Conservation (phyloP, 2,797 vertebrate genomes). For the Sebastes baramenuke region DNA sequence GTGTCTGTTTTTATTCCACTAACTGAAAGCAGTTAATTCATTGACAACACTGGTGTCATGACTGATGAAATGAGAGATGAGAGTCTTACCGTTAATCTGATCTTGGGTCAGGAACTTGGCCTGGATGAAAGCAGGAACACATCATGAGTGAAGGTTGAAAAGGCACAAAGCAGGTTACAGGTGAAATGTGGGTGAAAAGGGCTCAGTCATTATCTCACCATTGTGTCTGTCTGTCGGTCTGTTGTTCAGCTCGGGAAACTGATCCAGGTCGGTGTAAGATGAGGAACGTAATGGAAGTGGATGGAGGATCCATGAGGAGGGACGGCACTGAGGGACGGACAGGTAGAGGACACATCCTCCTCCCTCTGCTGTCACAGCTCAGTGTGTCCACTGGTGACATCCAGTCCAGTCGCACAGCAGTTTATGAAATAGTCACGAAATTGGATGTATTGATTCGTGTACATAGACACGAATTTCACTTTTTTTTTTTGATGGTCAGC, state of each 20-base stretch:
- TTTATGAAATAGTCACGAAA: no score
- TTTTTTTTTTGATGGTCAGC: no score
- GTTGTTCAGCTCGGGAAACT: conserved; percentile 27
- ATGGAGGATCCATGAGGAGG: not conserved
- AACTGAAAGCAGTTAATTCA: no score
- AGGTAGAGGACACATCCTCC: no score
- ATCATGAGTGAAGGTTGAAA: not conserved
- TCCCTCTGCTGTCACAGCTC: no score
- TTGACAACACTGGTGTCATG: no score
- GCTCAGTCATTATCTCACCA: conserved; percentile 31
- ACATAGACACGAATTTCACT: no score
- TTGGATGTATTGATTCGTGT: no score
- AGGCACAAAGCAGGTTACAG: not conserved
- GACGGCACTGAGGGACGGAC: not conserved
- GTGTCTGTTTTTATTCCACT: not conserved
- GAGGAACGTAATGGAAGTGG: conserved; percentile 45
- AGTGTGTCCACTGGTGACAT: no score
- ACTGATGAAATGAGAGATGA: not conserved
- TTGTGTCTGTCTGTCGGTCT: not conserved
- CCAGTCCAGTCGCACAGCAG: no score
- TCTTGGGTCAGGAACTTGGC: conserved; percentile 92
- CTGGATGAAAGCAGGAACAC: conserved; percentile 65
- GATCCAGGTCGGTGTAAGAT: conserved; percentile 59
- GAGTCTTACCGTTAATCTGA: conserved; percentile 88
- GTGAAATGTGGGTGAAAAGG: not conserved